Evolutionary conservation across 2,888 invertebrate genomes (phyloP), one percentile per base, ranked within the genome.

Genomic region (Hemicrepidius hirtus): DNA sequence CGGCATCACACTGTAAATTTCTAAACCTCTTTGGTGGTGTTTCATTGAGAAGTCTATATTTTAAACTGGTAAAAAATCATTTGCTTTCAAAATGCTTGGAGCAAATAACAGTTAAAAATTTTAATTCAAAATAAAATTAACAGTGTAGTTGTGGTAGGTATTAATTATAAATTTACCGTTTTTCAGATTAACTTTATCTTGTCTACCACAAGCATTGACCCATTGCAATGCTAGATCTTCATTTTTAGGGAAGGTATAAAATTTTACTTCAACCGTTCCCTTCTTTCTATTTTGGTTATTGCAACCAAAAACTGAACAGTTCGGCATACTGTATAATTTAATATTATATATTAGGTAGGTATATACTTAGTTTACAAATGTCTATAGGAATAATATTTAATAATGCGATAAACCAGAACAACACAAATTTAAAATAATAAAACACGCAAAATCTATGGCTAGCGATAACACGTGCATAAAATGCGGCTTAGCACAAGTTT

Each of bases 81-180:
- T 44, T 16, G 44, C 16, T 44, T 44, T 44, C 44, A n/a, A 44
- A 44, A 44, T 44, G 13, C 16, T 44, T 44, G 44, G 44, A 44
- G 44, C 44, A 44, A 18, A 44, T 44, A 44, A 44, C 44, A 18
- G 44, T 16, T 44, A 16, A 44, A 44, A 44, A 16, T 44, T 4
- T 44, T 44, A 16, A 44, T 44, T 44, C 16, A 16, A 16, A 16
- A 44, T 44, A 18, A 44, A 44, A n/a, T 16, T 24, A 3, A 5
- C 24, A 24, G 24, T 3, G 2, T 24, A 24, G 5, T 24, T 24
- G n/a, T n/a, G n/a, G n/a, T n/a, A n/a, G n/a, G n/a, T n/a, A n/a
- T n/a, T n/a, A n/a, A n/a, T 24, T 24, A 24, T 5, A 24, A 24
- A 24, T 24, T 24, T 24, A 24, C 24, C 24, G 5, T 24, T 3